These are phyloP conservation scores for Steromphala cineraria DNA, from an alignment of 2,888 invertebrate species.

Conservation along the genomic window DNA sequence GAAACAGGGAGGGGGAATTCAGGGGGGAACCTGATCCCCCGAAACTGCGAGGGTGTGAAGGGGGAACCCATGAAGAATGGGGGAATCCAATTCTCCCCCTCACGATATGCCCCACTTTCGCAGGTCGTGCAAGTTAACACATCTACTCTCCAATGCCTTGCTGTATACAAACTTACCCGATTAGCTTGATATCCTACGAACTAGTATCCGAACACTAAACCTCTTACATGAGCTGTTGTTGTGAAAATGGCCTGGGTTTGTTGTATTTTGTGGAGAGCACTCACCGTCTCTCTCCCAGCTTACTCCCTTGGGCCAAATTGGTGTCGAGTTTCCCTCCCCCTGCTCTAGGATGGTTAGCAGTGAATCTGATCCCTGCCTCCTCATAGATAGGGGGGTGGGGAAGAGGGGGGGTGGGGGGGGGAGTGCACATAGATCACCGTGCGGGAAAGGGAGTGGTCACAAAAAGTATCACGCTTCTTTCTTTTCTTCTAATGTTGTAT, in stretches of 20 bases:
- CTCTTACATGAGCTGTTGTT: not conserved
- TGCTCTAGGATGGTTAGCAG: conserved; percentile 17
- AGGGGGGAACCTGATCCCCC: no score
- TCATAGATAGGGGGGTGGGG: not conserved
- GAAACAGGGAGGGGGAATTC: no score
- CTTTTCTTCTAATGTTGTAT: no score
- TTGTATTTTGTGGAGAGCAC: conserved; percentile 4
- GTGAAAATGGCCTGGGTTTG: not conserved
- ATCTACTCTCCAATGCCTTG: no score
- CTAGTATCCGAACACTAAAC: not conserved
- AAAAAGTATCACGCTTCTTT: no score
- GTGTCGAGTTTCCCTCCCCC: not conserved
- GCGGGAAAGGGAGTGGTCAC: not conserved
- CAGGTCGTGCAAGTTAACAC: no score
- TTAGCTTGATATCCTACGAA: no score
- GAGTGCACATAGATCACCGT: conserved; percentile 1
- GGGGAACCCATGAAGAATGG: no score
- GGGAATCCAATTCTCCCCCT: no score
- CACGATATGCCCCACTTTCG: no score
- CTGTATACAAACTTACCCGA: no score
- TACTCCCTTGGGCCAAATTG: conserved; percentile 18
- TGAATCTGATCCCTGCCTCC: not conserved
- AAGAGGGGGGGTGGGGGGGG: not conserved
- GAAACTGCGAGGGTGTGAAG: no score
- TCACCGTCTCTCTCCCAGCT: not conserved